Percentiles rank a stretch among this genome's conserved stretches.
Conservation (phyloP, 2,113 vertebrate species). For the Petrocephalus zakoni region DNA sequence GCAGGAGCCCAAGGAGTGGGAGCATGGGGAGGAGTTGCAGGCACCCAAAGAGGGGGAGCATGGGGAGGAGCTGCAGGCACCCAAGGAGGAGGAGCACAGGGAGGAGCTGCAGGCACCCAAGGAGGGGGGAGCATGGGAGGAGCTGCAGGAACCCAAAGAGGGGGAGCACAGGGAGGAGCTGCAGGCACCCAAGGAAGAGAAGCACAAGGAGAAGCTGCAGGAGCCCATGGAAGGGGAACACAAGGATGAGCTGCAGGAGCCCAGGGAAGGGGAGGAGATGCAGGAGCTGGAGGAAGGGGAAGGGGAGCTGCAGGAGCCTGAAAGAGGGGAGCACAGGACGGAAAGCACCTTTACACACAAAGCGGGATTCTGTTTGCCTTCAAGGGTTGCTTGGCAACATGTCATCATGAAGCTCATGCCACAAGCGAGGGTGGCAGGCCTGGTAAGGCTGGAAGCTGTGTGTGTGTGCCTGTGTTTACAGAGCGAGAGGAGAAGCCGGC, state of each 20-base stretch:
- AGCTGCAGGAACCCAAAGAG: too few relatives aligned
- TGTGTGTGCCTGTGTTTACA: slow-evolving; percentile 22
- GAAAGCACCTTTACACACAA: slow-evolving; percentile 48
- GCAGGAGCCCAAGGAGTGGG: too few relatives aligned
- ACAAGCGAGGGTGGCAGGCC: slow-evolving; percentile 33
- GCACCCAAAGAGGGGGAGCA: too few relatives aligned
- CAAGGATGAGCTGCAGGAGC: not conserved
- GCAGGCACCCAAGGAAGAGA: too few relatives aligned
- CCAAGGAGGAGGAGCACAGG: not conserved
- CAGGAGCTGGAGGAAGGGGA: not conserved
- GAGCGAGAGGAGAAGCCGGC: not conserved
- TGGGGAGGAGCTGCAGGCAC: not conserved
- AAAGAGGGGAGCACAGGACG: slow-evolving; percentile 35
- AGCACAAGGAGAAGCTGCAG: too few relatives aligned
- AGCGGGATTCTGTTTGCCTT: slow-evolving; percentile 68
- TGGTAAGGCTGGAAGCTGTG: not conserved
- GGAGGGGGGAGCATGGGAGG: too few relatives aligned
- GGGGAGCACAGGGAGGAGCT: too few relatives aligned
- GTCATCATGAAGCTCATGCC: slow-evolving; percentile 50
- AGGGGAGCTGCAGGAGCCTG: not conserved
- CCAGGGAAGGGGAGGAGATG: not conserved
- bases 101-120: too few relatives aligned
- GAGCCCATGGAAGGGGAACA: not conserved
- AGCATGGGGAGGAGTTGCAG: too few relatives aligned
- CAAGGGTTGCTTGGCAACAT: slow-evolving; percentile 58